Base-by-base conservation (phyloP, 2,113 vertebrate species). In the Elephas maximus region DNA sequence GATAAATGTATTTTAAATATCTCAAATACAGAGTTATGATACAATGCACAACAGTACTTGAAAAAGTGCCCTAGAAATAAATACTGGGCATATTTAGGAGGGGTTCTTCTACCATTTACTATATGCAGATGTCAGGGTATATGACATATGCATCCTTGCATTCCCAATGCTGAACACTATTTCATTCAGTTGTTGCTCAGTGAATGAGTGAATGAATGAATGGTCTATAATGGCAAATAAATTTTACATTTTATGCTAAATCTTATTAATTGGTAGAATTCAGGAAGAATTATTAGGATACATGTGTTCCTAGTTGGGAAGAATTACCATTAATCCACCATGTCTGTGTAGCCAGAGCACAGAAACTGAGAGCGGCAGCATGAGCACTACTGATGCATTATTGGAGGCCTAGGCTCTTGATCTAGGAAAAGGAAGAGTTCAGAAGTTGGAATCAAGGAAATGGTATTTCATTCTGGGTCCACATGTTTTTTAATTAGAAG, bases 401-500 rank as follows among this genome's bases (percentile, higher is more conserved):
- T 7, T 57, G 73, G 84, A 17, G 10, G 30, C 33, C 21, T 81
- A 6, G 37, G 21, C 20, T 24, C n/a, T 71, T 65, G 71, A 53
- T 69, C 30, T 53, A 51, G 28, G 26, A 44, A 78, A 91, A 14
- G 37, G 12, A 87, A 80, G 48, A 76, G 87, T 57, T 17, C 33
- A 83, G 51, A 90, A 87, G 8, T 23, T 69, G 48, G 23, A 78
- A 89, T 60, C 78, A 74, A 79, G 53, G 51, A 18, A 11, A 48
- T n/a, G n/a, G 28, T 45, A 44, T 85, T 92, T 94, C 41, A 24
- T 90, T 65, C n/a, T 69, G 37, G 80, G 45, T 91, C 33, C 2
- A 44, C 26, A 67, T 57, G 45, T 6, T 82, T 45, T 89, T 85
- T 57, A 84, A n/a, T 95, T 91, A 90, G 71, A 89, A 92, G 37